Evolutionary conservation across 2,888 invertebrate genomes (phyloP).

Genomic region (Parasteatoda lunata): DNA sequence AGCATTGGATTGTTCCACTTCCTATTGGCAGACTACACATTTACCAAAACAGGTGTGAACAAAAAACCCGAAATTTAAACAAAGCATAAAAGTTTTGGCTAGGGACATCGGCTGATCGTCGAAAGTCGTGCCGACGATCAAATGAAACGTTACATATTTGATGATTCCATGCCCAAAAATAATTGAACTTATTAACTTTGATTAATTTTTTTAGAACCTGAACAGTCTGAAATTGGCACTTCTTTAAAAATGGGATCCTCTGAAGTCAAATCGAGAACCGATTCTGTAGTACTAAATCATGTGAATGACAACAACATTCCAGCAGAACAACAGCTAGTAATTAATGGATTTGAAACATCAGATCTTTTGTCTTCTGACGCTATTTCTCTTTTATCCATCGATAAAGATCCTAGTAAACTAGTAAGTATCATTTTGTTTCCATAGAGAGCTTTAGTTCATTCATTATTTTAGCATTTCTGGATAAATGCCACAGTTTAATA

Average conservation of each 20-base stretch:
- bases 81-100: too few species aligned
- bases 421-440: background rate
- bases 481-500: too few species aligned
- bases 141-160: background rate
- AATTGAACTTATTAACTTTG: too few species aligned
- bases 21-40: too few species aligned
- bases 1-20: too few species aligned
- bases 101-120: too few species aligned
- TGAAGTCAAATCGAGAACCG: background rate
- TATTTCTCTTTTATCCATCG: constrained; percentile 24
- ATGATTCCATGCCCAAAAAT: background rate
- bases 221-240: background rate
- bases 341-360: constrained; percentile 36
- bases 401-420: constrained; percentile 9
- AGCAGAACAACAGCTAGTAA: constrained; percentile 29
- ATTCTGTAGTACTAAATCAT: background rate
- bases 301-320: too few species aligned
- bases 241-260: background rate
- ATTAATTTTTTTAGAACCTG: background rate
- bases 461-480: too few species aligned
- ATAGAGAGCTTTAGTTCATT: too few species aligned
- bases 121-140: background rate
- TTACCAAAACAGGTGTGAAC: too few species aligned
- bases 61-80: too few species aligned
- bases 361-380: constrained; percentile 30